Evolutionary conservation across 2,113 vertebrate genomes (phyloP), one percentile per base, ranked within the genome.

Genomic region (Takifugu bimaculatus): DNA sequence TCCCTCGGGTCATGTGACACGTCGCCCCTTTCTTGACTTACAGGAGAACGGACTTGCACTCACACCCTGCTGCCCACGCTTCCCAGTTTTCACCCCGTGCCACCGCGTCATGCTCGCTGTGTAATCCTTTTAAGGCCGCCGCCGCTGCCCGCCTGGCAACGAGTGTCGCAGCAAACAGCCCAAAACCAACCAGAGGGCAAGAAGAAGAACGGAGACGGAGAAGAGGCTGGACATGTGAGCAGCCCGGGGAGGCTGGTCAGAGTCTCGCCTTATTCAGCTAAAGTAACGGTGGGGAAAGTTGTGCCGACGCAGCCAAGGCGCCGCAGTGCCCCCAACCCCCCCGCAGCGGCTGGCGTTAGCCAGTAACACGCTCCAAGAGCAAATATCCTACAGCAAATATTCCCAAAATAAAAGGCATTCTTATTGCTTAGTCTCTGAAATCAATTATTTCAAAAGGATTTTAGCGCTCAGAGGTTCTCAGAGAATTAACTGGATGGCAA

Each of bases 121-220:
- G 87, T 89, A 89, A 90, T 90, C 89, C 88, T 79, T 80, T 91
- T 86, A 87, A 72, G 63, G 72, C 70, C 78, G 60, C 72, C 50
- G 57, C 64, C 55, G 63, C 79, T 70, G 64, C 74, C 77, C 52
- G 62, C 45, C 62, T 80, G 75, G 57, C 72, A 82, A 39, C 35
- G 7, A 39, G 73, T 77, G 81, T 83, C 70, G 72, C 60, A 62
- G 72, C 77, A 82, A 82, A 75, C 72, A 80, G 63, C 69, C 65
- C 66, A 72, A 61, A 74, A 51, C 53, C 66, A 1, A 9, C 62
- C 50, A 47, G 3, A 49, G 7, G n/a, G 7, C 15, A 9, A 10
- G 52, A 54, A 26, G 54, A 72, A 70, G 52, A 42, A 27, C 26
- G 47, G 43, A 14, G 56, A 61, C 27, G 9, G 29, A 43, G 35